Conservation (phyloP, 2,113 vertebrate species). For the Benitochromis conjunctus region DNA sequence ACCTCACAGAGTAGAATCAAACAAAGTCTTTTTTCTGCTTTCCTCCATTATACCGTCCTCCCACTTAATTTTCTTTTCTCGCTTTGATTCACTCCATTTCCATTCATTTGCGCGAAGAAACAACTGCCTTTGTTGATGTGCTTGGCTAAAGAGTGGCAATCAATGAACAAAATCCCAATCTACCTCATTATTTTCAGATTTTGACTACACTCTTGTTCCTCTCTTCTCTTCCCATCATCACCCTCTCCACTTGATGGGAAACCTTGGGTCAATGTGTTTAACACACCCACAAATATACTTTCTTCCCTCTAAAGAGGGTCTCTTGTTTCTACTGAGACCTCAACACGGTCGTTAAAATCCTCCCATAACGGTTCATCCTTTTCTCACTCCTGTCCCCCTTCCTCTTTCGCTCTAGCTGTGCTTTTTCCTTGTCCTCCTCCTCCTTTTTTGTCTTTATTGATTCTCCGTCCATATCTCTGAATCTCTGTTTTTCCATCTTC, state of each 20-base stretch:
- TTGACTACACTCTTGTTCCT: not conserved
- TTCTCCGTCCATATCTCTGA: not conserved
- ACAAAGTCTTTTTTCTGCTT: not conserved
- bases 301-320: conserved; percentile 2
- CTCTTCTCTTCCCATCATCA: not conserved
- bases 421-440: not conserved
- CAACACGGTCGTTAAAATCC: conserved; percentile 43
- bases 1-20: not conserved
- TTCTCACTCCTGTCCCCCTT: not conserved
- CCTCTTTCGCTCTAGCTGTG: not conserved
- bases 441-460: not conserved
- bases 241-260: conserved; percentile 6
- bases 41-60: not conserved
- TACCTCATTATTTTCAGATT: not conserved
- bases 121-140: not conserved
- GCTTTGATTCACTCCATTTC: not conserved
- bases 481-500: not conserved
- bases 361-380: not conserved
- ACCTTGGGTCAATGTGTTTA: conserved; percentile 35
- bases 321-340: conserved; percentile 8
- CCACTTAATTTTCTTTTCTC: not conserved
- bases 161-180: not conserved
- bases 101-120: not conserved
- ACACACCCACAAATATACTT: conserved; percentile 23
- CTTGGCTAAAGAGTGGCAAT: not conserved